phyloP scores from a whole-genome alignment of 1,140 invertebrate genomes.

The Meloidogyne exigua region DNA sequence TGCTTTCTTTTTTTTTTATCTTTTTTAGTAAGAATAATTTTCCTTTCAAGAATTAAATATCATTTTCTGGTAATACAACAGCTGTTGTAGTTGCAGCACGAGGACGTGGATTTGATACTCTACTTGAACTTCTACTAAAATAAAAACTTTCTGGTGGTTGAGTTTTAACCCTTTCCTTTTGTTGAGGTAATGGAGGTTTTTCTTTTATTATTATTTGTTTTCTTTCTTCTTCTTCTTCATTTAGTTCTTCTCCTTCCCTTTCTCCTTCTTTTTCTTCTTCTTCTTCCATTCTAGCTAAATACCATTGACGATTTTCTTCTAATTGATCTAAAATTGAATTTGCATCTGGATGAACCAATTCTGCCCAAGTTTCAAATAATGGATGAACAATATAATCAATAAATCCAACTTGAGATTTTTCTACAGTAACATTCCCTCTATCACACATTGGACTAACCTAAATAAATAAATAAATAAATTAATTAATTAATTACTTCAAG shows the following conservation, averaged over 20 bases:
- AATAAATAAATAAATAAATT: slow-evolving; percentile 66
- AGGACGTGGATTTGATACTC: not conserved
- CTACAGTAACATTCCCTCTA: slow-evolving; percentile 86
- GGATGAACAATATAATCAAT: slow-evolving; percentile 99
- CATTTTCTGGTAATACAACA: not conserved
- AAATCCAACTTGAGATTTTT: slow-evolving; percentile 96
- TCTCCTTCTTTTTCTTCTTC: slow-evolving; percentile 9
- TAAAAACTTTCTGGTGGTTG: slow-evolving; percentile 1
- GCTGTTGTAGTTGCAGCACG: not conserved
- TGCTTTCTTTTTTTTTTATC: no score
- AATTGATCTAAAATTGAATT: slow-evolving; percentile 94
- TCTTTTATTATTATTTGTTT: slow-evolving; percentile 2
- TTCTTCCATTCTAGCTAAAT: slow-evolving; percentile 65
- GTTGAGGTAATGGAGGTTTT: not conserved
- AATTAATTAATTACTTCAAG: slow-evolving; percentile 1
- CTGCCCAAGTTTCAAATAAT: slow-evolving; percentile 98
- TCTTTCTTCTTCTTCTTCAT: not conserved
- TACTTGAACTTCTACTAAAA: slow-evolving; percentile 2
- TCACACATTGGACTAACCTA: slow-evolving; percentile 98
- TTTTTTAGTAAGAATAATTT: no score
- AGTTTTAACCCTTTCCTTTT: not conserved
- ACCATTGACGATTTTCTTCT: slow-evolving; percentile 97
- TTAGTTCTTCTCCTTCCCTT: no score
- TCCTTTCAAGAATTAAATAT: not conserved
- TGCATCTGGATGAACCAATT: slow-evolving; percentile 94